Conservation (phyloP, 2,113 vertebrate species). For the Alethe castanea region DNA sequence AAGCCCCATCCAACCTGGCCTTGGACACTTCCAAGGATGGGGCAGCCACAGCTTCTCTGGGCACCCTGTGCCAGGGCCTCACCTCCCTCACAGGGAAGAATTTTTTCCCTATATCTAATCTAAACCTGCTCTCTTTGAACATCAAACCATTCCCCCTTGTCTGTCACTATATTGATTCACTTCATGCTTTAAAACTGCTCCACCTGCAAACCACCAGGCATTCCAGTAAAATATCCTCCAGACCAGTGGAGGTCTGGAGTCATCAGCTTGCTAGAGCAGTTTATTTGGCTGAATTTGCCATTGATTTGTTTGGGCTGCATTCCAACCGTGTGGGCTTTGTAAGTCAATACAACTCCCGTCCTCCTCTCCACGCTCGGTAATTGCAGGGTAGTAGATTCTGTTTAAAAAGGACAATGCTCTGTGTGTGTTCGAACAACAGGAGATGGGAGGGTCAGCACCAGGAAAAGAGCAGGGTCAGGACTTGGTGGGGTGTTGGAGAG, state of each 20-base stretch:
- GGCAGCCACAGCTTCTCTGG: background rate
- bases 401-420: background rate
- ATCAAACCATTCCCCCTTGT: background rate
- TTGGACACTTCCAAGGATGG: background rate
- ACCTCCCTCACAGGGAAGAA: background rate
- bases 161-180: background rate
- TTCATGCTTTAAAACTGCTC: background rate
- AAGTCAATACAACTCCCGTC: constrained; percentile 72
- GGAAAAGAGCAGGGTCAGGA: background rate
- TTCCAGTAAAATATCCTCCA: background rate
- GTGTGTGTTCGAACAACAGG: background rate
- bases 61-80: background rate
- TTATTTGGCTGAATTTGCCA: constrained; percentile 71
- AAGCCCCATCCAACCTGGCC: rapidly evolving
- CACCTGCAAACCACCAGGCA: background rate
- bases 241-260: background rate
- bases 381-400: constrained; percentile 35
- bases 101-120: background rate
- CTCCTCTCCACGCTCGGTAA: constrained; percentile 41
- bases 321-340: constrained; percentile 68
- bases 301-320: constrained; percentile 79
- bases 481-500: background rate
- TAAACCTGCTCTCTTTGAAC: background rate
- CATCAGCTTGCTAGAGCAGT: constrained; percentile 43
- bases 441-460: background rate